phyloP scores from a whole-genome alignment of 2,113 vertebrate species.

The Mesembrinibis cayennensis region DNA sequence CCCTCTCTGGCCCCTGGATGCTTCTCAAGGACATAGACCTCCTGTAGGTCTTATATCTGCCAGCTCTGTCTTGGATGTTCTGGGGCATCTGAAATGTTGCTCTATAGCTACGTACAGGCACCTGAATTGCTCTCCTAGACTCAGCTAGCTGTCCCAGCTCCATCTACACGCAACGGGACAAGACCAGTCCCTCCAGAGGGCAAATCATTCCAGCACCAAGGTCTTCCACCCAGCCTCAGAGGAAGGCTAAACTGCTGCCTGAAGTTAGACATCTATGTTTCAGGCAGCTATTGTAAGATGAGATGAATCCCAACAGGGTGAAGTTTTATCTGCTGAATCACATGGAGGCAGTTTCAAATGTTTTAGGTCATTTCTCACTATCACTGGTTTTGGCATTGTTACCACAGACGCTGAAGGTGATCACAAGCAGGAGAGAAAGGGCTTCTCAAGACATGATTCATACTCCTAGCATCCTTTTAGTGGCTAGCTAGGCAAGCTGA shows the following conservation, averaged over 20 bases:
- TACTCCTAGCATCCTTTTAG: neutral
- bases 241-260: neutral
- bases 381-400: neutral
- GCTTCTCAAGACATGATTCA: neutral
- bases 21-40: neutral
- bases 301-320: neutral
- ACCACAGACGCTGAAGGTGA: neutral
- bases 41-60: neutral
- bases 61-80: neutral
- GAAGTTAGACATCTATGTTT: neutral
- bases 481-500: neutral
- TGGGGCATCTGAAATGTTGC: neutral
- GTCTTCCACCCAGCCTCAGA: neutral
- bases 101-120: neutral
- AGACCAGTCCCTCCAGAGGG: neutral
- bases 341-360: neutral
- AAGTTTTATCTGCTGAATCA: neutral
- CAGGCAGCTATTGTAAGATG: neutral
- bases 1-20: neutral
- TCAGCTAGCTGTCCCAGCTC: neutral
- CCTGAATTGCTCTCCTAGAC: neutral
- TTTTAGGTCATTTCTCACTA: neutral
- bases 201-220: neutral
- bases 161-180: accelerated
- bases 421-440: neutral